These are phyloP conservation scores for Lamproptera curius DNA, from an alignment of 2,888 invertebrate species.

Conservation along the genomic window DNA sequence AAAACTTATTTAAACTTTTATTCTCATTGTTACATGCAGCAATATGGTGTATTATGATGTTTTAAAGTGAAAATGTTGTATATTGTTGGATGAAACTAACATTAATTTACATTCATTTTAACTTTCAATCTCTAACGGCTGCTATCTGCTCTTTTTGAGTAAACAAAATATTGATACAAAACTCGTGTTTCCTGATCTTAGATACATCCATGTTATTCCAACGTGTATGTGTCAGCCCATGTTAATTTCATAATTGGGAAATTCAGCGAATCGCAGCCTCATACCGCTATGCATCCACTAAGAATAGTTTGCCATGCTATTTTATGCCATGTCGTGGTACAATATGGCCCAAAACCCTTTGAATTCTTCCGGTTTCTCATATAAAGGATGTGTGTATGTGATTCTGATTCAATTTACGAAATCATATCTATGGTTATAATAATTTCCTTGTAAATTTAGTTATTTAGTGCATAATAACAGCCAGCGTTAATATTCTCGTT, in stretches of 20 bases:
- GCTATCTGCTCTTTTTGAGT: no score
- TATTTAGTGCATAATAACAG: no score
- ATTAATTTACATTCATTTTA: no score
- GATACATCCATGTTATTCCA: slow-evolving; percentile 11
- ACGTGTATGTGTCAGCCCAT: slow-evolving; percentile 22
- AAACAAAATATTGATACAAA: no score
- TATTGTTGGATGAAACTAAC: no score
- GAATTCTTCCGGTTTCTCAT: slow-evolving; percentile 14
- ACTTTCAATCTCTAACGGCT: no score
- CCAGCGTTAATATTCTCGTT: no score
- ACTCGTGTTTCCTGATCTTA: not conserved
- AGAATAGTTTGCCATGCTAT: not conserved
- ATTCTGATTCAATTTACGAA: slow-evolving; percentile 22
- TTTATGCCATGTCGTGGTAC: not conserved
- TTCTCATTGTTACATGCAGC: no score
- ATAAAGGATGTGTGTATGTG: slow-evolving; percentile 22
- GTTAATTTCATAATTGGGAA: slow-evolving; percentile 27
- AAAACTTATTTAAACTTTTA: no score
- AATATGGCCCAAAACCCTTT: not conserved
- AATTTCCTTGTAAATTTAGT: no score
- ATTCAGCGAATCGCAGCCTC: slow-evolving; percentile 28
- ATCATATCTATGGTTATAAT: no score
- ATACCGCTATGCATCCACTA: slow-evolving; percentile 24
- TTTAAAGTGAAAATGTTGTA: no score
- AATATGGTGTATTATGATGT: not conserved